Base-by-base conservation (phyloP, 2,797 vertebrate species). In the Sebastiscus tertius region DNA sequence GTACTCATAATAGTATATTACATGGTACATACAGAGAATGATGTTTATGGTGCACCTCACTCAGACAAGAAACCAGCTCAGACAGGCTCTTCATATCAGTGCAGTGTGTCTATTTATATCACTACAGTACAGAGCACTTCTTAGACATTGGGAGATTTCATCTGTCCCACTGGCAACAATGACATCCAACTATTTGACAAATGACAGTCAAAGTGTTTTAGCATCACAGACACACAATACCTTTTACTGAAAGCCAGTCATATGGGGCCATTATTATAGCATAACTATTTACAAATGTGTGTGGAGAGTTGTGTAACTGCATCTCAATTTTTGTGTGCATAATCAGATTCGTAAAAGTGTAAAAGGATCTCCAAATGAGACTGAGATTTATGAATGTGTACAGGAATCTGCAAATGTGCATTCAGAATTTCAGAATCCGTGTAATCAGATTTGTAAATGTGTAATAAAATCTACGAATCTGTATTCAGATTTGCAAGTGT, bases 231-330 rank as follows among this genome's bases (percentile, higher is more conserved):
- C 80, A 86, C 77, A 83, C 75, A 82, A 88, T 68, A 90, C 80
- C 86, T 88, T 93, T 93, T 89, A 94, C 90, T 91, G 49, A 84
- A 84, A 92, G 75, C 58, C 84, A 77, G 75, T 52, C 8, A 52
- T 2, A 52, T 52, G 20, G 49, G 8, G 49, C 8, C 49, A 52
- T 52, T 52, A 52, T n/a, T 14, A 52, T 0, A 52, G 20, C 0
- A 52, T n/a, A 52, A n/a, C 49, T 52, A 52, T 52, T 52, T 52
- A 20, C 49, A 52, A 52, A 52, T 52, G 20, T n/a, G 20, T n/a
- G 20, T n/a, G 20, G 18, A 52, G 49, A 52, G 49, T n/a, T 52
- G 49, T 9, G 0, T 52, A n/a, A 52, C 20, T 52, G 49, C 4
- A 52, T 10, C 8, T 52, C 20, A 9, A 46, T 18, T 46, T 46